Evolutionary conservation across 2,113 vertebrate genomes (phyloP).

Genomic region (Oxyruncus cristatus): DNA sequence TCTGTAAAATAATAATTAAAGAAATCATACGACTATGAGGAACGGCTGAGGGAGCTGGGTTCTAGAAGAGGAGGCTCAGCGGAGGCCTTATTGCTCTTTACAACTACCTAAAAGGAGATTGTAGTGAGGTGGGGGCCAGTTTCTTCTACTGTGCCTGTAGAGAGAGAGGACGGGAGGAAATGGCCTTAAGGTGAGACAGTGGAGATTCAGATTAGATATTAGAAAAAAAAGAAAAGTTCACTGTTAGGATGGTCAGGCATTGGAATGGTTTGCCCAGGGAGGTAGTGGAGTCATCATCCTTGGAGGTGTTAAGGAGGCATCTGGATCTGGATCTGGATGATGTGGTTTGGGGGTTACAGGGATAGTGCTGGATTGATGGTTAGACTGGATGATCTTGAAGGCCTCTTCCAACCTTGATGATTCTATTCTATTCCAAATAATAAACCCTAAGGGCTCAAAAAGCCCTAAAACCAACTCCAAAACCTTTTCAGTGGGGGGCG

Average conservation of each 20-base stretch:
- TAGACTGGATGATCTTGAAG: background rate
- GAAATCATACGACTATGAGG: background rate
- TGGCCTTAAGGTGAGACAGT: background rate
- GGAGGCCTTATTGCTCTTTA: background rate
- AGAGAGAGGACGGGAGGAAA: background rate
- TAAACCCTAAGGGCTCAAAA: rapidly evolving
- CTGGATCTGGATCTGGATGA: background rate
- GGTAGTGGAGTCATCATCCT: background rate
- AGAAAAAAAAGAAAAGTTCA: background rate
- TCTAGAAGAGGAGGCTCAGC: background rate
- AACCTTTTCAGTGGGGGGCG: background rate
- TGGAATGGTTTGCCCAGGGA: background rate
- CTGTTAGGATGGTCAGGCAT: background rate
- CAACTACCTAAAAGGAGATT: background rate
- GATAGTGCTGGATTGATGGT: background rate
- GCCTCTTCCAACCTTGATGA: background rate
- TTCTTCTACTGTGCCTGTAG: background rate
- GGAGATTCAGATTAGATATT: background rate
- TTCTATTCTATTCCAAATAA: background rate
- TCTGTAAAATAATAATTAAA: too few relatives aligned
- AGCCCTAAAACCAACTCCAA: rapidly evolving
- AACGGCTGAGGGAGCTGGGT: background rate
- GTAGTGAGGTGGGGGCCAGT: too few relatives aligned
- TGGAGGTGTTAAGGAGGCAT: rapidly evolving
- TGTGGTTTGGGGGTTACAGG: background rate